A percentile compares a stretch with the other conserved stretches of the same genome.
Conservation (phyloP, 2,888 invertebrate species). For the Leuctra nigra region DNA sequence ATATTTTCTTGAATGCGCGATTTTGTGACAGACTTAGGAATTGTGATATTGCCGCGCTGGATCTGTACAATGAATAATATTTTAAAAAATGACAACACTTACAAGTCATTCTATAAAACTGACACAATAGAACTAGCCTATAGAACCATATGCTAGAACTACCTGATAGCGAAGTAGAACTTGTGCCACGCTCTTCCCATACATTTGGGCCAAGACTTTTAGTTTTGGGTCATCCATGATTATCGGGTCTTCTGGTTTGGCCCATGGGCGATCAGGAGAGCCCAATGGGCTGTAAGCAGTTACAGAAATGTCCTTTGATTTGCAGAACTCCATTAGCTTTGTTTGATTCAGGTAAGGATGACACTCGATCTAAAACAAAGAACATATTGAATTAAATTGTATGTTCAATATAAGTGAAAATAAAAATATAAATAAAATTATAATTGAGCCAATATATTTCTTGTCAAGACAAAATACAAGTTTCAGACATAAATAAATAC, state of each 20-base stretch:
- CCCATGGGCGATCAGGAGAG: constrained; percentile 59
- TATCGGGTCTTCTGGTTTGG: constrained; percentile 58
- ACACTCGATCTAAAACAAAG: constrained; percentile 41
- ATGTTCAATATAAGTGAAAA: too few relatives aligned
- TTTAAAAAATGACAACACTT: too few relatives aligned
- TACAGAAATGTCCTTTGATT: constrained; percentile 53
- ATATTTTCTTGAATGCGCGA: constrained; percentile 38
- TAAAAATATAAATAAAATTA: too few relatives aligned
- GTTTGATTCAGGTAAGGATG: constrained; percentile 66
- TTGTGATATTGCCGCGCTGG: constrained; percentile 38
- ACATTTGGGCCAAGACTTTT: constrained; percentile 53
- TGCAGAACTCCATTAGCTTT: constrained; percentile 60
- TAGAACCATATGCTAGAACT: too few relatives aligned
- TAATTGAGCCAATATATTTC: too few relatives aligned
- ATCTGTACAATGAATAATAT: constrained; percentile 28
- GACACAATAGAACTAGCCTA: too few relatives aligned
- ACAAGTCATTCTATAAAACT: too few relatives aligned
- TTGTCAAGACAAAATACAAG: too few relatives aligned
- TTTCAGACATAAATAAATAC: too few relatives aligned
- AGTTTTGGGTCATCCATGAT: constrained; percentile 64
- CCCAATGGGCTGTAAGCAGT: constrained; percentile 74
- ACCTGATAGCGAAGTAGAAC: constrained; percentile 60
- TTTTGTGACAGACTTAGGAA: constrained; percentile 41
- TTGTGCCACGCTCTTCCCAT: constrained; percentile 61
- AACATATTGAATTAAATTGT: too few relatives aligned